Evolutionary conservation across 2,113 vertebrate species (phyloP), one percentile per base, ranked within the genome.

Genomic region (Epinephelus lanceolatus): DNA sequence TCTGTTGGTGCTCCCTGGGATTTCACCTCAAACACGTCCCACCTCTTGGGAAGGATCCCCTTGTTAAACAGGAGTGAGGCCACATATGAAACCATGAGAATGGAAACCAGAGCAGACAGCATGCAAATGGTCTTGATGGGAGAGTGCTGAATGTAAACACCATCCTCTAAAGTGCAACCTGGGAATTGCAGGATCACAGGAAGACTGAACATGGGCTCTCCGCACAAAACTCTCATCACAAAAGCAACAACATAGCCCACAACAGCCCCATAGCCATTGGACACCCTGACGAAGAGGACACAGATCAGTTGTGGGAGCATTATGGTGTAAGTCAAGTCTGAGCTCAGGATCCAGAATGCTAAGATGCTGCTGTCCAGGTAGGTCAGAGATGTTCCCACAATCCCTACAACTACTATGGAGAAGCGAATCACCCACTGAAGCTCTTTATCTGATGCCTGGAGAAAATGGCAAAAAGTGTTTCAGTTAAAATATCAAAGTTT

Each of bases 261-360:
- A 13, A 86, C 78, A 0, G 94, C 95, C 9, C 96, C 93, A 0
- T 95, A 96, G 4, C 84, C 78, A n/a, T 96, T 96, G 0, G 93
- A 94, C 49, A 78, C 59, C 19, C 89, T 78, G 60, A 77, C 2
- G 0, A 89, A 89, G 27, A 89, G 84, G 71, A 86, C 82, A 0
- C 95, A 96, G 74, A 93, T 91, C 42, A 96, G 91, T 78, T 95
- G 96, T 8, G 96, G 94, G 49, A 96, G 91, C 5, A 96, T 83
- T 13, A 96, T 33, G 1, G 91, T 82, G 0, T 96, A 96, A 6
- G 94, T 89, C 63, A 96, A 73, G 66, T 96, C 95, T 13, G 94
- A 88, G 0, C 94, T 89, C 77, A 96, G 86, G 76, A 96, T 91
- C 95, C 94, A 96, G 45, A 96, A 89, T n/a, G 90, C 80, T 0